These are phyloP conservation scores for Psix sp. DNA, from an alignment of 1,140 invertebrate species.

Conservation along the genomic window DNA sequence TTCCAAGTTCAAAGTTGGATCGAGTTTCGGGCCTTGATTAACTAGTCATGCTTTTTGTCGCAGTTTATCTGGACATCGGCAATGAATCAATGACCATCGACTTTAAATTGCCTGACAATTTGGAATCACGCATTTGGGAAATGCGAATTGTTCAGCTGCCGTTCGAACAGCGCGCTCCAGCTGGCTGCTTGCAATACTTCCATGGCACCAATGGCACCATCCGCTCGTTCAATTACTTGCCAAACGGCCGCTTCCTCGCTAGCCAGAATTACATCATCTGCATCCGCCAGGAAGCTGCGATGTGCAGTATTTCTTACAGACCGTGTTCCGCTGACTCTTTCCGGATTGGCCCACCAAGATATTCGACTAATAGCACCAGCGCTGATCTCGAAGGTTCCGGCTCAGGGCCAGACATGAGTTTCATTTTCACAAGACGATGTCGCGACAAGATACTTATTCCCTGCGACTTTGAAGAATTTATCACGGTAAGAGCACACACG, in stretches of 20 bases:
- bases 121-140: conserved; percentile 85
- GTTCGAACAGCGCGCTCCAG: conserved; percentile 84
- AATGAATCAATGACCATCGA: conserved; percentile 77
- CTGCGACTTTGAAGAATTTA: conserved; percentile 89
- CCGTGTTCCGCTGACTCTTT: conserved; percentile 87
- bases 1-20: too few species aligned
- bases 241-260: conserved; percentile 87
- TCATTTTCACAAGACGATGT: conserved; percentile 73
- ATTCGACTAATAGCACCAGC: conserved; percentile 7
- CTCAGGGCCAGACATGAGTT: conserved; percentile 44
- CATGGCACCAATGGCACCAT: conserved; percentile 80
- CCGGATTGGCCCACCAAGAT: conserved; percentile 80
- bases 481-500: conserved; percentile 83
- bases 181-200: conserved; percentile 85
- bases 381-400: conserved; percentile 67
- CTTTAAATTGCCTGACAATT: conserved; percentile 79
- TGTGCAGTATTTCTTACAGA: conserved; percentile 86
- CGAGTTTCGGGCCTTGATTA: too few species aligned
- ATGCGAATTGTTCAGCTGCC: conserved; percentile 84
- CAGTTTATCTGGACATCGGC: conserved; percentile 83
- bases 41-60: conserved; percentile 55
- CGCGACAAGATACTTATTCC: conserved; percentile 85
- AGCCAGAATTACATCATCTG: conserved; percentile 88
- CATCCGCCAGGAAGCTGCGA: conserved; percentile 82
- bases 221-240: conserved; percentile 87